Evolutionary conservation across 1,140 invertebrate species (phyloP).

Genomic region (Vanessa tameamea): DNA sequence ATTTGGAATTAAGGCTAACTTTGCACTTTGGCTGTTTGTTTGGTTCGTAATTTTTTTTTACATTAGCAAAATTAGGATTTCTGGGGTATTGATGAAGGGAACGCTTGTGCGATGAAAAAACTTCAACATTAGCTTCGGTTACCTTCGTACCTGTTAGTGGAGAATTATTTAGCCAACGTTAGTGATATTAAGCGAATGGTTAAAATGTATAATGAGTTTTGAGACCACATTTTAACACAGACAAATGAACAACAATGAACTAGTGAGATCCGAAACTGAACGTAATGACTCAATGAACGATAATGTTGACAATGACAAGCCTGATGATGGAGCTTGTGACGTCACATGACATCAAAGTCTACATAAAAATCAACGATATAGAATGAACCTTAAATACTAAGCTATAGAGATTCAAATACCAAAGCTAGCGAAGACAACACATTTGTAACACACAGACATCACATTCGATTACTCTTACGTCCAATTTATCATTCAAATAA

Average conservation of each 20-base stretch:
- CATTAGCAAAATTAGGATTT: conserved; percentile 52
- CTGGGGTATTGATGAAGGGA: conserved; percentile 58
- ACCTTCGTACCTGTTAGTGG: conserved; percentile 49
- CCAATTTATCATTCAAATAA: too few relatives aligned
- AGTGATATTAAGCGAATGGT: conserved; percentile 1
- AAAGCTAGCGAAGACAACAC: not conserved
- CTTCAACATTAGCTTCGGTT: conserved; percentile 49
- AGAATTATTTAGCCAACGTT: conserved; percentile 34
- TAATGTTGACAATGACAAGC: not conserved
- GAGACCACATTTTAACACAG: not conserved
- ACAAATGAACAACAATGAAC: not conserved
- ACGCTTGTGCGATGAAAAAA: conserved; percentile 52
- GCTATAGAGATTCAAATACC: not conserved
- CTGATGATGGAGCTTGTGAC: not conserved
- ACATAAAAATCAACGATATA: not conserved
- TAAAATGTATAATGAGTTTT: not conserved
- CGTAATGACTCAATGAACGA: not conserved
- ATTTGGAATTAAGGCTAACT: conserved; percentile 49
- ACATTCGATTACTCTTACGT: not conserved
- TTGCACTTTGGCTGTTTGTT: conserved; percentile 62
- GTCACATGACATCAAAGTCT: conserved; percentile 6
- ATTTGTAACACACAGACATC: not conserved
- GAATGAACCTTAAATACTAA: not conserved
- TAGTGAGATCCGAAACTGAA: not conserved
- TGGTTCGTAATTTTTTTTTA: conserved; percentile 53